Evolutionary conservation across 2,113 vertebrate species (phyloP).

Genomic region (Nyctibius bracteatus): DNA sequence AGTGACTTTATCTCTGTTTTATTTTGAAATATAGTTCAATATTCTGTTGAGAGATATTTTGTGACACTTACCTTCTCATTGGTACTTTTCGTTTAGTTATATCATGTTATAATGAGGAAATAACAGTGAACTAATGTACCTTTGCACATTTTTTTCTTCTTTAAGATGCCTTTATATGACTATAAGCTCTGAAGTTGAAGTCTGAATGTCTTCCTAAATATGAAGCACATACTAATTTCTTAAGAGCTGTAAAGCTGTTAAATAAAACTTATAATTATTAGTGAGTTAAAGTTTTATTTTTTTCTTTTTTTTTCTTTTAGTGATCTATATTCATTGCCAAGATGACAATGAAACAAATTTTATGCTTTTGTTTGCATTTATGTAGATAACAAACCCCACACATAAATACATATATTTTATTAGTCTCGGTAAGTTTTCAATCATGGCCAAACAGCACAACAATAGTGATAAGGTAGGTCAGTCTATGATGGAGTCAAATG

Average conservation of each 20-base stretch:
- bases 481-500: neutral
- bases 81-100: neutral
- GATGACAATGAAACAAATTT: neutral
- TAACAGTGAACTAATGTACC: neutral
- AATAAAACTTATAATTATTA: neutral
- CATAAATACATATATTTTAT: neutral
- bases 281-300: neutral
- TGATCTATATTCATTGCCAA: neutral
- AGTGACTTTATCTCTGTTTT: neutral
- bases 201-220: neutral
- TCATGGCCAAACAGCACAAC: neutral
- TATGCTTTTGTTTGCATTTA: neutral
- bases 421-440: neutral
- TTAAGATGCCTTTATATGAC: neutral
- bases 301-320: too few species aligned
- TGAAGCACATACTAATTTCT: neutral
- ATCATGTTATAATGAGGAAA: neutral
- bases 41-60: neutral
- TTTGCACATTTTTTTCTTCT: neutral
- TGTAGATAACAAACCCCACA: neutral
- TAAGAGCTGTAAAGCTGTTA: neutral
- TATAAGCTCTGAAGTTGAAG: neutral
- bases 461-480: neutral
- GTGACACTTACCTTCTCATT: neutral
- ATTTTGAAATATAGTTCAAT: neutral